These are phyloP conservation scores for Campoplex nolae DNA, from an alignment of 2,888 invertebrate genomes.

Conservation along the genomic window DNA sequence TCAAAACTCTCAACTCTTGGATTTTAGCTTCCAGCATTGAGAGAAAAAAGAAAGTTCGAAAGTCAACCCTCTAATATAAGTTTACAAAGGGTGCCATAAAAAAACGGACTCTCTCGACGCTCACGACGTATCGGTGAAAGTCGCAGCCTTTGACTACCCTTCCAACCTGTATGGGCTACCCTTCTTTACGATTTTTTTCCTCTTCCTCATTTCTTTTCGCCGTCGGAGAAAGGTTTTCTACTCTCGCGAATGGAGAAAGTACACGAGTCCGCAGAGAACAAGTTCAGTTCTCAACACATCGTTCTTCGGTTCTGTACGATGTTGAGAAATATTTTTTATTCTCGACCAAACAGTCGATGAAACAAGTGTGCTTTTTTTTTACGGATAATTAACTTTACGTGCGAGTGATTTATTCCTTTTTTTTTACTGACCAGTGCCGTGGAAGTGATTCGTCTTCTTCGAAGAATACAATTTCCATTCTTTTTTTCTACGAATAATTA, in stretches of 20 bases:
- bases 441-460: slow-evolving; percentile 6
- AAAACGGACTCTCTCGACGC: slow-evolving; percentile 74
- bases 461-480: slow-evolving; percentile 2
- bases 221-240: slow-evolving; percentile 75
- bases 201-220: slow-evolving; percentile 67
- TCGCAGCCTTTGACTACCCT: slow-evolving; percentile 69
- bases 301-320: slow-evolving; percentile 45
- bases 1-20: neutral
- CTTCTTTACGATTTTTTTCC: slow-evolving; percentile 70
- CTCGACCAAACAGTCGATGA: neutral
- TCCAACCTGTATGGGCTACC: slow-evolving; percentile 59
- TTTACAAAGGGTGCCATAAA: slow-evolving; percentile 75
- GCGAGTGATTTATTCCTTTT: neutral
- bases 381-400: neutral
- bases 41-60: slow-evolving; percentile 60
- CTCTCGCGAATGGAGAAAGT: slow-evolving; percentile 64
- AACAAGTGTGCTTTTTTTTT: neutral
- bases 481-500: slow-evolving; percentile 13
- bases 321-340: slow-evolving; percentile 2
- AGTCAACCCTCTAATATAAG: slow-evolving; percentile 47
- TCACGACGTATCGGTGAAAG: slow-evolving; percentile 67
- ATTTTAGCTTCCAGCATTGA: neutral
- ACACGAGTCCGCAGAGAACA: slow-evolving; percentile 4
- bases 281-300: slow-evolving; percentile 47
- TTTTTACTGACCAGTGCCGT: neutral